phyloP scores from a whole-genome alignment of 2,888 invertebrate species.

The Callinectes sapidus region DNA sequence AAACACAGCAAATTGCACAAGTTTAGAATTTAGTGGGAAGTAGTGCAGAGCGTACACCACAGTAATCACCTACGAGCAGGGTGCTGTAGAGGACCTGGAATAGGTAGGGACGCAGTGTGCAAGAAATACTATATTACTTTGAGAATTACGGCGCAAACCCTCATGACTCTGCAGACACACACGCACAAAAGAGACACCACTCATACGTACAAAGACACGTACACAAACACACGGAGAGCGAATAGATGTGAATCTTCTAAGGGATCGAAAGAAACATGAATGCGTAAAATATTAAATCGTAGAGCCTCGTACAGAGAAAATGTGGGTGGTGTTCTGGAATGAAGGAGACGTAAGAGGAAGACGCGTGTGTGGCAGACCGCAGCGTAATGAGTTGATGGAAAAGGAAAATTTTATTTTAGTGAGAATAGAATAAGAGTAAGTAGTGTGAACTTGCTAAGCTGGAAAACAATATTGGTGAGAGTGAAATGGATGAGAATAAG shows the following conservation, averaged over 20 bases:
- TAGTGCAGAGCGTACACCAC: background rate
- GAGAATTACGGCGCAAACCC: background rate
- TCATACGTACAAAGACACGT: background rate
- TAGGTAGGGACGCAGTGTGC: background rate
- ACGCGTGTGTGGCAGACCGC: too few relatives aligned
- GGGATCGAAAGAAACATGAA: background rate
- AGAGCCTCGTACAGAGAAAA: too few relatives aligned
- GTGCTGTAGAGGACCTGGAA: background rate
- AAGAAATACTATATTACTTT: background rate
- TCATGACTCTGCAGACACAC: background rate
- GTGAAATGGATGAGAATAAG: too few relatives aligned
- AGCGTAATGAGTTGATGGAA: too few relatives aligned
- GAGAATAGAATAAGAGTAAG: background rate
- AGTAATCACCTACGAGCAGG: background rate
- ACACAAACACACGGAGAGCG: background rate
- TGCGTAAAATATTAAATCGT: background rate
- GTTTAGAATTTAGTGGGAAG: background rate
- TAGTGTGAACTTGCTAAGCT: background rate
- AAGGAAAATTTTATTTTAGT: too few relatives aligned
- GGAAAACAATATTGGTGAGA: background rate
- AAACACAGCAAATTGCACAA: background rate
- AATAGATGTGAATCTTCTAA: background rate
- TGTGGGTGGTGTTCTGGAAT: too few relatives aligned
- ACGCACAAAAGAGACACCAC: background rate
- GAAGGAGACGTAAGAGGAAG: too few relatives aligned